Base-by-base conservation (phyloP, 2,888 invertebrate species). In the Ophion obscuratus region DNA sequence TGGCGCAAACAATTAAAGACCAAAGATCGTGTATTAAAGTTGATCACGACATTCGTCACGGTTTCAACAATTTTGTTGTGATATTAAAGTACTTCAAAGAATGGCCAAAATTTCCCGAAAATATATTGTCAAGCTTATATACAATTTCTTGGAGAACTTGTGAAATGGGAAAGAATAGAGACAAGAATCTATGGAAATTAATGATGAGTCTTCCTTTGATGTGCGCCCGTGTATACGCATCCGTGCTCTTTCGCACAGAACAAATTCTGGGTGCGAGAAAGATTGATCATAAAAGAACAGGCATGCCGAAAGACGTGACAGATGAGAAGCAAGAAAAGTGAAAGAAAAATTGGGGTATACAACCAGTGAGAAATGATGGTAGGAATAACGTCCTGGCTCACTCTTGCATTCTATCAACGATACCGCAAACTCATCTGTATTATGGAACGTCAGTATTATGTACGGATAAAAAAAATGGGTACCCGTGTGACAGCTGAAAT, bases 341-440 rank as follows among this genome's bases (percentile, higher is more conserved):
- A 47, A 80, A 17, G 67, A 84, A 80, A 66, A 80, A 76, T 80
- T 83, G 85, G 86, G 74, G 81, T 87, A 84, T 90, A 91, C 89
- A 90, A 90, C 89, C 89, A 89, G 31, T 91, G 90, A 91, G 87
- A 90, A 90, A 92, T 91, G 91, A 92, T 86, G 89, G 78, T 87
- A 90, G 88, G 87, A 90, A 91, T 92, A 91, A 90, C 90, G 90
- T 88, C 80, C 84, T 76, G 77, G 40, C 85, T 73, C 83, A 67
- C 80, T 73, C 70, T 73, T 31, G 31, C 20, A 78, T 62, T 14
- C 71, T 66, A 11, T 14, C 27, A 70, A 27, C 4, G n/a, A 57
- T 57, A 67, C 14, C 68, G 40, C 14, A 27, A 83, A 31, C 70
- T 76, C 44, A 66, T 57, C 24, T 36, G 62, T 31, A 64, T 20